A percentile compares a stretch with the other conserved stretches of the same genome.
These are phyloP conservation scores for Acipenser ruthenus DNA, from an alignment of 2,797 vertebrate genomes.

Conservation along the genomic window DNA sequence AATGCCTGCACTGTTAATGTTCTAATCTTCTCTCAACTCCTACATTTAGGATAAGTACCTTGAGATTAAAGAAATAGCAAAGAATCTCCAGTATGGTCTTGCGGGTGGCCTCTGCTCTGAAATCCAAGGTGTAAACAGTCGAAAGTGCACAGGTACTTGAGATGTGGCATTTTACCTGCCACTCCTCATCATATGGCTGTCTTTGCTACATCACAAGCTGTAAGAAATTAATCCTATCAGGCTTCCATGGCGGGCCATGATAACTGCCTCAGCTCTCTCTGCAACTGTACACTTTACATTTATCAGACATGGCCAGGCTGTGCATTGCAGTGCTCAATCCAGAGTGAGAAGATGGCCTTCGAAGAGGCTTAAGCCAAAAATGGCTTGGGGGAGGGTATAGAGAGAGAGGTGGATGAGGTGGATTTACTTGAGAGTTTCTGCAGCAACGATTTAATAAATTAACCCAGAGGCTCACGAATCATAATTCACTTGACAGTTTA, in stretches of 20 bases:
- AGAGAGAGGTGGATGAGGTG: slow-evolving; percentile 12
- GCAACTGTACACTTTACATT: background rate
- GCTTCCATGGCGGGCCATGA: background rate
- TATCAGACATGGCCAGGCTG: slow-evolving; percentile 1
- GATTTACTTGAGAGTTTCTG: slow-evolving; percentile 22
- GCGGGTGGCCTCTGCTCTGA: too few species aligned
- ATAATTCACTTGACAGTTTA: slow-evolving; percentile 41
- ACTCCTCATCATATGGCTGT: background rate
- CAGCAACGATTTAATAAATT: slow-evolving; percentile 33
- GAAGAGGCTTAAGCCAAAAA: slow-evolving; percentile 20
- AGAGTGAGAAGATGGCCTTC: slow-evolving; percentile 17
- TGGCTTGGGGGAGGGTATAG: background rate
- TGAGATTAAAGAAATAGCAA: too few species aligned
- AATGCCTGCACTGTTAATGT: too few species aligned
- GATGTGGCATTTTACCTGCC: background rate
- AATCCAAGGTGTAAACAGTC: too few species aligned
- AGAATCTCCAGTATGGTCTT: too few species aligned
- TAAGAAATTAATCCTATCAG: slow-evolving; percentile 8
- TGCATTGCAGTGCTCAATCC: background rate
- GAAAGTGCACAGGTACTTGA: background rate
- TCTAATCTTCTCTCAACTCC: too few species aligned
- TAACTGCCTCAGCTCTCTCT: background rate
- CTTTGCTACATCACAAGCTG: background rate
- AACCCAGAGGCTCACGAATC: slow-evolving; percentile 23
- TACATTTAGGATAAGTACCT: too few species aligned